Evolutionary conservation across 2,888 invertebrate genomes (phyloP), one percentile per base, ranked within the genome.

Genomic region (Ornithoptera priamus): DNA sequence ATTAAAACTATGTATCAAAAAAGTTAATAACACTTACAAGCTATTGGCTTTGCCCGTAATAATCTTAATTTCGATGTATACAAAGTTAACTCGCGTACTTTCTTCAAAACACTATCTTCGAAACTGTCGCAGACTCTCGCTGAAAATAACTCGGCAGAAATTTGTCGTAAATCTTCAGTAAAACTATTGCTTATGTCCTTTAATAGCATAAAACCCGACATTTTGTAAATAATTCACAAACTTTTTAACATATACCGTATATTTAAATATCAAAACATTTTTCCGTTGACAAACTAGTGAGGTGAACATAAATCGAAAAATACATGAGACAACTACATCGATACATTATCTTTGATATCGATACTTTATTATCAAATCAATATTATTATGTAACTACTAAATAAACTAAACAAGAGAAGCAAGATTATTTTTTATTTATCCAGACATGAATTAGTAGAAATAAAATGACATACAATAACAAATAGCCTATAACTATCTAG

Each of bases 41-140:
- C 50, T 60, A 81, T 18, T 56, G 82, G 73, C 73, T 86, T 87
- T 0, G 88, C 91, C 50, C 81, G 81, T 62, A 92, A 76, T 30
- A 91, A 76, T 63, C 84, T 85, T 15, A 88, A 73, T 81, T 92
- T 92, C 0, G 90, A 84, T 1, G 81, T 84, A 69, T 82, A 81
- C 8, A 90, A 74, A 1, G 77, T 75, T 53, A 88, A 72, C 76
- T 88, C 86, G 22, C 79, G 78, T 20, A 85, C 71, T 76, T 86
- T 89, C 67, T 87, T 87, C 0, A 76, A 66, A 12, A 90, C 68
- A 0, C 71, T 74, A 50, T 87, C 84, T 77, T 90, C 89, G 36
- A 84, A 86, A 1, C 78, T 68, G 73, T 83, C 82, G 8, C 78
- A 77, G 0, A 81, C 72, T 80, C 80, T 85, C 0, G 82, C 82